phyloP scores from a whole-genome alignment of 2,113 vertebrate genomes.

The Cyprinodon tularosa region DNA sequence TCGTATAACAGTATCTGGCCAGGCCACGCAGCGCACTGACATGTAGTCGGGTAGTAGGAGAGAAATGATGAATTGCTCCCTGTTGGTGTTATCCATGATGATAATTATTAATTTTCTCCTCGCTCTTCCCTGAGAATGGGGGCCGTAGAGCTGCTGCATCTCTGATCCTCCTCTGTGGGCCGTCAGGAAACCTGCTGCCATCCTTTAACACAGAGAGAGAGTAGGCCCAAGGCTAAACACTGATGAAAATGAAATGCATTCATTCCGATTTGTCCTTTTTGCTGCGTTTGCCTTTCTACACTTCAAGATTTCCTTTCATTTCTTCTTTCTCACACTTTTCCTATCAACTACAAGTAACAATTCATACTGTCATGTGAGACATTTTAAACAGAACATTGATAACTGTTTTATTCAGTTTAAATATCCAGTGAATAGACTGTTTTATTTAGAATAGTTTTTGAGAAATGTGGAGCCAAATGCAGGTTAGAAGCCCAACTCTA shows the following conservation, averaged over 20 bases:
- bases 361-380: background rate
- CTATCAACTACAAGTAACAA: background rate
- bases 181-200: constrained; percentile 65
- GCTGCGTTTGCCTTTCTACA: constrained; percentile 20
- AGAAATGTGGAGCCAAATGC: background rate
- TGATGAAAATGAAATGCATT: constrained; percentile 74
- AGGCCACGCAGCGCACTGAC: constrained; percentile 88
- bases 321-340: background rate
- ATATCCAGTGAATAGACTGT: background rate
- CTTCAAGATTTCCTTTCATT: constrained; percentile 10
- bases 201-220: constrained; percentile 78
- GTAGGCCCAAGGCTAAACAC: constrained; percentile 70
- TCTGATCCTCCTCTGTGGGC: constrained; percentile 68
- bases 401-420: background rate
- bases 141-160: constrained; percentile 56
- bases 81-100: constrained; percentile 89
- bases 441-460: background rate
- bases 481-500: background rate
- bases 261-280: constrained; percentile 60
- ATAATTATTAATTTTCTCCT: constrained; percentile 96
- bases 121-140: constrained; percentile 73
- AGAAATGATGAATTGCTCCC: constrained; percentile 96
- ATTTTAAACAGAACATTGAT: background rate
- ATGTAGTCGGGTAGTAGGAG: constrained; percentile 84
- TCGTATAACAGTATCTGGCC: constrained; percentile 95